These are phyloP conservation scores for Marcusenius ussheri DNA, from an alignment of 2,113 vertebrate genomes.

Conservation along the genomic window DNA sequence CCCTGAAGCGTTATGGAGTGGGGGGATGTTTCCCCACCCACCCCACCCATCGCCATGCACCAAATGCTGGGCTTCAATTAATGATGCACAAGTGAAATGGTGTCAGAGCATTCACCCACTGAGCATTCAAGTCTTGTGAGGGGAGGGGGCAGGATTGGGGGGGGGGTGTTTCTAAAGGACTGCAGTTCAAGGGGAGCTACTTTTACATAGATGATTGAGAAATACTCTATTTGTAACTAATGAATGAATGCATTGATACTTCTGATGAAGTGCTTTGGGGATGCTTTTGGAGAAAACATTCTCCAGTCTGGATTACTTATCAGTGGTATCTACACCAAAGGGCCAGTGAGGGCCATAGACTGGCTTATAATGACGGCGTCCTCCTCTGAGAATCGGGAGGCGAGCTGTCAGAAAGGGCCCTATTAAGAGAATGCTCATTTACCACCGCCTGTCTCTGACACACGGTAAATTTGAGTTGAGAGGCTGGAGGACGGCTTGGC, in stretches of 20 bases:
- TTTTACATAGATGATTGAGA: neutral
- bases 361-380: neutral
- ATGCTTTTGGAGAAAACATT: neutral
- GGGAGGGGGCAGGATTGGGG: neutral
- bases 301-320: neutral
- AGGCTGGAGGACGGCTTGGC: neutral
- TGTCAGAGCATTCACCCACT: no score
- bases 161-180: neutral
- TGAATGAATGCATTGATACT: neutral
- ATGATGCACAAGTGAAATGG: neutral
- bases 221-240: neutral
- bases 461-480: neutral
- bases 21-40: neutral
- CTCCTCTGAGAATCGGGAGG: neutral
- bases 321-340: neutral
- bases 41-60: neutral
- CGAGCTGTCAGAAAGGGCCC: neutral
- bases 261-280: neutral
- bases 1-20: neutral
- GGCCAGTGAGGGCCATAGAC: neutral
- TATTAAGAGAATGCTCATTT: neutral
- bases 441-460: neutral
- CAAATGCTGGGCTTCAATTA: neutral
- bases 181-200: neutral
- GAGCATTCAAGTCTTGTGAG: neutral